phyloP scores from a whole-genome alignment of 2,888 invertebrate genomes.

The Synanthedon formicaeformis region DNA sequence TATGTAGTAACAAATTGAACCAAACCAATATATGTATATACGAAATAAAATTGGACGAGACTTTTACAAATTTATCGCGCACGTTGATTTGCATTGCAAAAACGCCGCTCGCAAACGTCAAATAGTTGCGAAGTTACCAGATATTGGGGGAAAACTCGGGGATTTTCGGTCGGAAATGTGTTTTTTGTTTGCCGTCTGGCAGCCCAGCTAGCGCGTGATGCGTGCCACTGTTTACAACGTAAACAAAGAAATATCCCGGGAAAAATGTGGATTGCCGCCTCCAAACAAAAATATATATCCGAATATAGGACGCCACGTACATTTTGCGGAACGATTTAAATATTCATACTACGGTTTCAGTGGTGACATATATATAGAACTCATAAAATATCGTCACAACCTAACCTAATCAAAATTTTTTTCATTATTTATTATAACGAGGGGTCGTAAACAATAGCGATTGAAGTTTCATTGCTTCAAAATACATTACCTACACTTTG shows the following conservation, averaged over 20 bases:
- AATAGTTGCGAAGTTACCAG: conserved; percentile 16
- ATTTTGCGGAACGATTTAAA: no score
- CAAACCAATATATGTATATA: neutral
- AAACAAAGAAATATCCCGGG: conserved; percentile 38
- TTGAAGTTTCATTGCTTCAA: no score
- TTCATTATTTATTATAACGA: no score
- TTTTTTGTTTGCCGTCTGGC: conserved; percentile 42
- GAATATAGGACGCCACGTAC: no score
- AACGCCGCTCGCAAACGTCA: neutral
- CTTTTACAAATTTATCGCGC: neutral
- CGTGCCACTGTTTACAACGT: conserved; percentile 42
- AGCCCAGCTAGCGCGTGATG: conserved; percentile 28
- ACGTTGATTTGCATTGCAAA: neutral
- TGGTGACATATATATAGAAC: no score
- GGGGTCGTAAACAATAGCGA: no score
- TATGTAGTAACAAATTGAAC: neutral
- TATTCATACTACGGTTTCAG: no score
- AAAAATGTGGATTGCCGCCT: conserved; percentile 21
- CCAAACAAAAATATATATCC: neutral
- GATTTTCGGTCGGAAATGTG: conserved; percentile 21
- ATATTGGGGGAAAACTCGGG: conserved; percentile 31
- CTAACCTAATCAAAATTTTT: no score
- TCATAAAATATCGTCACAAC: no score
- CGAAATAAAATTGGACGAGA: neutral
- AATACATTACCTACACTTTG: no score